Evolutionary conservation across 2,113 vertebrate genomes (phyloP).

Genomic region (Calidris pugnax): DNA sequence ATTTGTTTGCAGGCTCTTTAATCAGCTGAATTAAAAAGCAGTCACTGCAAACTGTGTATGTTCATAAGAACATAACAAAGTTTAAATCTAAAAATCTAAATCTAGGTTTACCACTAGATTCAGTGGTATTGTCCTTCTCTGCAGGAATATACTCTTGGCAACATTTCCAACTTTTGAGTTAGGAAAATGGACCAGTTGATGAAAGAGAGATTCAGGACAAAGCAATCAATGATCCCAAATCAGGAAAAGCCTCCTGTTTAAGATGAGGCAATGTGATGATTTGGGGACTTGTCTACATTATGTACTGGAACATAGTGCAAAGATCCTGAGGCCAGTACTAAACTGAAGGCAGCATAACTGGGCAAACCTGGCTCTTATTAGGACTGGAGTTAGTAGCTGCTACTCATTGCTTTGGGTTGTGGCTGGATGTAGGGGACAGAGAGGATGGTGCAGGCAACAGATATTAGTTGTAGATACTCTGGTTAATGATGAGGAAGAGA

Average conservation of each 20-base stretch:
- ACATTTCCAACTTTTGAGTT: slow-evolving; percentile 5
- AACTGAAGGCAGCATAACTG: neutral
- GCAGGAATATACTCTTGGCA: neutral
- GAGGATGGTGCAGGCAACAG: neutral
- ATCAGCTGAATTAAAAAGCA: neutral
- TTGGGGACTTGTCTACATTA: neutral
- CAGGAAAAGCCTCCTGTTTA: neutral
- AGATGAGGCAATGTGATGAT: neutral
- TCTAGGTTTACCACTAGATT: neutral
- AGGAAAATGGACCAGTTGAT: slow-evolving; percentile 1
- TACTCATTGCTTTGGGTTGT: neutral
- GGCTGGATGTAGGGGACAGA: neutral
- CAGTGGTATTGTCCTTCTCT: neutral
- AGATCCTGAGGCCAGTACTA: neutral
- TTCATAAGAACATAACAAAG: neutral
- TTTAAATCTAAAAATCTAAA: too few relatives aligned
- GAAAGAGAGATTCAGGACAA: slow-evolving; percentile 32
- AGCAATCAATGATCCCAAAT: neutral
- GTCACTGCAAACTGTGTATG: neutral
- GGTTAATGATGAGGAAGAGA: neutral
- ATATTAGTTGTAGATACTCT: neutral
- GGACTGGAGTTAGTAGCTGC: neutral
- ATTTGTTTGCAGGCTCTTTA: neutral
- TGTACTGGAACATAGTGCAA: accelerated
- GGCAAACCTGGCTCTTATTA: neutral